phyloP scores from a whole-genome alignment of 2,888 invertebrate species.

The Salpingus planirostris region DNA sequence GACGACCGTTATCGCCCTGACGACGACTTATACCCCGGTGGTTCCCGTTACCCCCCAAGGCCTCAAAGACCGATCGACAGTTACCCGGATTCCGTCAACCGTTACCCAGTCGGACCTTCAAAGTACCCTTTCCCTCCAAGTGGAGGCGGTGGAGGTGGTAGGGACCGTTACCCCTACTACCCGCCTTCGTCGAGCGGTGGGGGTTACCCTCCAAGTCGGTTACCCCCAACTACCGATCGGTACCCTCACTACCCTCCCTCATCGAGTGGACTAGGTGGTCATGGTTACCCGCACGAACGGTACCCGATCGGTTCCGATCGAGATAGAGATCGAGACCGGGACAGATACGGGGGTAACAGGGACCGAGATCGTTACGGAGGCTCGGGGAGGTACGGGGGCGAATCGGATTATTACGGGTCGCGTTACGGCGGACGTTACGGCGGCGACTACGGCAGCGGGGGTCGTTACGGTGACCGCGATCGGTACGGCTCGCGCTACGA shows the following conservation, averaged over 20 bases:
- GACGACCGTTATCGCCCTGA: constrained; percentile 18
- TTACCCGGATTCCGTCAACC: constrained; percentile 31
- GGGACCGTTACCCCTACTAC: constrained; percentile 18
- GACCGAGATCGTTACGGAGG: constrained; percentile 17
- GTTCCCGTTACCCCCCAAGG: constrained; percentile 39
- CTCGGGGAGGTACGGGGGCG: constrained; percentile 20
- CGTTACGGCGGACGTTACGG: constrained; percentile 29
- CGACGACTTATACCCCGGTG: constrained; percentile 21
- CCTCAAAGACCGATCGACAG: constrained; percentile 31
- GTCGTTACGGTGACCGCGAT: constrained; percentile 19
- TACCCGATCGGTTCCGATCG: too few relatives aligned
- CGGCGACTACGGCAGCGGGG: constrained; percentile 32
- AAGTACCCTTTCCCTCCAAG: constrained; percentile 25
- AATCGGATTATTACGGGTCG: constrained; percentile 19
- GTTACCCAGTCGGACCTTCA: constrained; percentile 38
- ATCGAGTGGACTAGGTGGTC: constrained; percentile 27
- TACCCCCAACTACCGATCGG: constrained; percentile 13
- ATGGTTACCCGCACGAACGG: constrained; percentile 23
- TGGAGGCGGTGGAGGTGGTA: constrained; percentile 12
- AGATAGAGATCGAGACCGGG: constrained; percentile 11
- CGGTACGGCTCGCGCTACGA: constrained; percentile 35
- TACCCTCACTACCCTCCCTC: constrained; percentile 17
- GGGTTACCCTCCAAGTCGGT: constrained; percentile 3
- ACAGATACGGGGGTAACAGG: constrained; percentile 28
- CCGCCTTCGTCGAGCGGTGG: constrained; percentile 23